Conservation (phyloP, 2,113 vertebrate genomes). For the Indicator maculatus region DNA sequence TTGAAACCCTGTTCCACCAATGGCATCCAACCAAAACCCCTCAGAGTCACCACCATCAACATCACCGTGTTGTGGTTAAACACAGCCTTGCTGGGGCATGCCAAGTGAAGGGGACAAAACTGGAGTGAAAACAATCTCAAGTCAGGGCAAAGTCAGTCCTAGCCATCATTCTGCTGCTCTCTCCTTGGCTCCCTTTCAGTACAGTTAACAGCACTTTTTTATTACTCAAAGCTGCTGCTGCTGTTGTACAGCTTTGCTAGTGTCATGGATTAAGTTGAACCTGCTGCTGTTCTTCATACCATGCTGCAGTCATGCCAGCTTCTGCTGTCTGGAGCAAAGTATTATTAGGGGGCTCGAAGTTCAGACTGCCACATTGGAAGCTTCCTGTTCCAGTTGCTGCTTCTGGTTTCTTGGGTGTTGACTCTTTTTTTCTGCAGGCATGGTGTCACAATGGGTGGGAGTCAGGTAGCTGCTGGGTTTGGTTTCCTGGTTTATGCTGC, state of each 20-base stretch:
- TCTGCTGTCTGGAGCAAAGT: too few species aligned
- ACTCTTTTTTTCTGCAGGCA: too few species aligned
- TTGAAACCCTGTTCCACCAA: not conserved
- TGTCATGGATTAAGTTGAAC: too few species aligned
- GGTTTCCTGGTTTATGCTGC: too few species aligned
- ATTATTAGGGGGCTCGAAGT: too few species aligned
- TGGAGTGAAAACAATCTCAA: not conserved
- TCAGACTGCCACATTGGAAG: too few species aligned
- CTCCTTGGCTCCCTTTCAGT: not conserved
- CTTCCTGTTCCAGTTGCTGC: too few species aligned
- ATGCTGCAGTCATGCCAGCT: too few species aligned
- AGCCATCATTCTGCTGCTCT: not conserved
- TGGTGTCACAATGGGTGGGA: too few species aligned
- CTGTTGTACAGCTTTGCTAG: not conserved
- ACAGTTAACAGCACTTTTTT: not conserved
- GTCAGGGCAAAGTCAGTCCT: not conserved
- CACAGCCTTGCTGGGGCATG: not conserved
- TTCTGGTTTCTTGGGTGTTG: too few species aligned
- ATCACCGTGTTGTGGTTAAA: not conserved
- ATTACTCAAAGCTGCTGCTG: fast-evolving
- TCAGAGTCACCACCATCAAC: not conserved
- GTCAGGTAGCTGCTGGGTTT: too few species aligned
- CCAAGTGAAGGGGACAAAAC: not conserved
- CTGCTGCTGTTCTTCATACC: too few species aligned
- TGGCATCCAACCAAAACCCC: fast-evolving